Evolutionary conservation across 2,113 vertebrate species (phyloP).

Genomic region (Microcebus jonahi): DNA sequence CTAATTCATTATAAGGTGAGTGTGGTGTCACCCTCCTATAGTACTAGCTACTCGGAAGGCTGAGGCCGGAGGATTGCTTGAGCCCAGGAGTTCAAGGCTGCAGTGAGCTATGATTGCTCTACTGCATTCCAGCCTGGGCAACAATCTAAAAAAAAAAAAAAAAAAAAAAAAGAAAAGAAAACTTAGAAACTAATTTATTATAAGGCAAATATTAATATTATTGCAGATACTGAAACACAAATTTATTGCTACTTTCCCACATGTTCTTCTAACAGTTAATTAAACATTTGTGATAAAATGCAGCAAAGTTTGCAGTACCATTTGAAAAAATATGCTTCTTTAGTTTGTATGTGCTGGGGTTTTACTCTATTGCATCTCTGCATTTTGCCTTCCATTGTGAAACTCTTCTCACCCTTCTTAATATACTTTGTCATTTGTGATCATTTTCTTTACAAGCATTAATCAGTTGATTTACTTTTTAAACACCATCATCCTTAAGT

Average conservation of each 20-base stretch:
- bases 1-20: neutral
- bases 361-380: neutral
- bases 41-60: neutral
- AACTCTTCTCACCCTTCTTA: neutral
- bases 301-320: neutral
- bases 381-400: neutral
- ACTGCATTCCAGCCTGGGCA: neutral
- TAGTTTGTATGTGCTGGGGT: neutral
- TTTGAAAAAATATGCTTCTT: conserved; percentile 32
- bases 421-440: neutral
- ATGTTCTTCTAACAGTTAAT: neutral
- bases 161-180: neutral
- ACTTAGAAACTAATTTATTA: neutral
- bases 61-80: neutral
- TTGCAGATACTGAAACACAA: neutral
- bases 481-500: neutral
- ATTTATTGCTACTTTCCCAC: neutral
- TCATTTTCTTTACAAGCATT: conserved; percentile 23
- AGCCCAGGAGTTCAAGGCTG: neutral
- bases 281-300: neutral
- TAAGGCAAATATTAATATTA: neutral
- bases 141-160: neutral
- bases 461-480: neutral
- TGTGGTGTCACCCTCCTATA: neutral
- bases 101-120: neutral